A percentile compares a stretch with the other conserved stretches of the same genome.
Conservation (phyloP, 2,888 invertebrate species). For the Amiota minor region DNA sequence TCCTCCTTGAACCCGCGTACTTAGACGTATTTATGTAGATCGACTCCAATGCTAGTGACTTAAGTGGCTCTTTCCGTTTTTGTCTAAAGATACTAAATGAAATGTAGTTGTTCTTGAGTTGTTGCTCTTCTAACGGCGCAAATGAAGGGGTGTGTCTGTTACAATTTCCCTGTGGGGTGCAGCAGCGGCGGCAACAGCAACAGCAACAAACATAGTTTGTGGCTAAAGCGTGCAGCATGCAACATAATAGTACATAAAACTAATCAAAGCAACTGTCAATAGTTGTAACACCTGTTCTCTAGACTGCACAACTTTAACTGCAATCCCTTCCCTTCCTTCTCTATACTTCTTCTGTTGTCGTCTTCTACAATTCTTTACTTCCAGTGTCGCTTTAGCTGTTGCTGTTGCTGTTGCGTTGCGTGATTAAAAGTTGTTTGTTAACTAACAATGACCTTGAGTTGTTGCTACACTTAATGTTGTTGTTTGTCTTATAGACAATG, state of each 20-base stretch:
- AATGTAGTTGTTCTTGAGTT: conserved; percentile 56
- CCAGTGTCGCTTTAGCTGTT: conserved; percentile 26
- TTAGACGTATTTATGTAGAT: conserved; percentile 25
- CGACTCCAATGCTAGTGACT: not conserved
- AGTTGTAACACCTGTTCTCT: conserved; percentile 54
- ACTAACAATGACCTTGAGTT: conserved; percentile 52
- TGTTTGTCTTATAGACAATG: conserved; percentile 27
- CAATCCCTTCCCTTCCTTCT: too few relatives aligned
- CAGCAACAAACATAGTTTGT: conserved; percentile 17
- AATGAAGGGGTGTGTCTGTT: conserved; percentile 49
- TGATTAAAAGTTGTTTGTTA: conserved; percentile 17
- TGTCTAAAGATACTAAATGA: conserved; percentile 27
- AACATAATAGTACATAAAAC: conserved; percentile 45
- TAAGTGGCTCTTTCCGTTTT: conserved; percentile 38
- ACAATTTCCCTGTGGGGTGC: conserved; percentile 33
- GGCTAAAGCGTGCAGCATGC: conserved; percentile 50
- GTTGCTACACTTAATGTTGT: conserved; percentile 5
- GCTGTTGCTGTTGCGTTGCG: not conserved
- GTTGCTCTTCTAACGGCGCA: conserved; percentile 27
- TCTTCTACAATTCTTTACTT: conserved; percentile 25
- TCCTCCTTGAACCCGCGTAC: too few relatives aligned
- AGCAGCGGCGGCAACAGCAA: not conserved
- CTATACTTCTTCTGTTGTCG: too few relatives aligned
- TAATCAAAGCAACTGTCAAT: conserved; percentile 61
- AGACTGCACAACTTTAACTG: too few relatives aligned